phyloP scores from a whole-genome alignment of 2,888 invertebrate species.

The Urechis unicinctus region DNA sequence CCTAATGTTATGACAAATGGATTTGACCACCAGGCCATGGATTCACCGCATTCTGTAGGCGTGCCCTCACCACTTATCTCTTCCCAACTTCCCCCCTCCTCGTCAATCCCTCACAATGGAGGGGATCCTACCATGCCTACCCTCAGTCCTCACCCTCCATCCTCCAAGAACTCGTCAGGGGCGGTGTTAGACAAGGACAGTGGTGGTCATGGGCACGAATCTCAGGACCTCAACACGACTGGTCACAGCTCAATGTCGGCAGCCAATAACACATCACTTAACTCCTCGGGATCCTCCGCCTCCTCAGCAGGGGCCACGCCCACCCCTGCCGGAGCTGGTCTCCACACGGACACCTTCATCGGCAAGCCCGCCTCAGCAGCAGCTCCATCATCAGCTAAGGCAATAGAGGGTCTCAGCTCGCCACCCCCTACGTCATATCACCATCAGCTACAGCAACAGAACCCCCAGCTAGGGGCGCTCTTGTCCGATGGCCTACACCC shows the following conservation, averaged over 20 bases:
- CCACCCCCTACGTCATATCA: no score
- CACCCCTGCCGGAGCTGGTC: not conserved
- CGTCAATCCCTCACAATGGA: constrained; percentile 22
- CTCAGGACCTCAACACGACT: no score
- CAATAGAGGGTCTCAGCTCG: no score
- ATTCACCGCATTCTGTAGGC: constrained; percentile 60
- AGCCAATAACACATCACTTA: no score
- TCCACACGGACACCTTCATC: not conserved
- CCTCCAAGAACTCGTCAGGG: constrained; percentile 43
- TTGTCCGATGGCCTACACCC: not conserved
- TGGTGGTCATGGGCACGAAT: no score
- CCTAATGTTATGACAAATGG: not conserved
- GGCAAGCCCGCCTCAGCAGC: not conserved
- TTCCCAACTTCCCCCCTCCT: constrained; percentile 61
- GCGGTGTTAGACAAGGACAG: constrained; percentile 1
- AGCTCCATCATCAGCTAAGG: not conserved
- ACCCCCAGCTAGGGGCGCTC: no score
- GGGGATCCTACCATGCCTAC: constrained; percentile 65
- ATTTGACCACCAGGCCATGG: constrained; percentile 47
- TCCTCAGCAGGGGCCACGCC: not conserved
- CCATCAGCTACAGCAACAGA: no score
- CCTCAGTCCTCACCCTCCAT: constrained; percentile 64
- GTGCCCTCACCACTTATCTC: constrained; percentile 67
- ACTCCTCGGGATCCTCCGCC: not conserved
- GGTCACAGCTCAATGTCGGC: no score